Conservation (phyloP, 2,113 vertebrate genomes). For the Ondatra zibethicus region DNA sequence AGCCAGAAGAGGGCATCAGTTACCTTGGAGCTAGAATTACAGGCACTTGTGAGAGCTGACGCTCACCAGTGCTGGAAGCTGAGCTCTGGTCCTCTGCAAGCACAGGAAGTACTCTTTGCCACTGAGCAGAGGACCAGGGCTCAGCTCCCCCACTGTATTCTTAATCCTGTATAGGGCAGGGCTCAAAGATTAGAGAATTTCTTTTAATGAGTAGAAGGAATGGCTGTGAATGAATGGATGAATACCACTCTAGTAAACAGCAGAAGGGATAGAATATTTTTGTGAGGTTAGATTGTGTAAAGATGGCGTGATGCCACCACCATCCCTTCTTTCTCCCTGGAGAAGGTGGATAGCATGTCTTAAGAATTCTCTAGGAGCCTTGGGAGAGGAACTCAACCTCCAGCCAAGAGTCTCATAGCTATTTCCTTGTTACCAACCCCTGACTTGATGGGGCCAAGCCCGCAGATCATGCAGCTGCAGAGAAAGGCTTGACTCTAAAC, state of each 20-base stretch:
- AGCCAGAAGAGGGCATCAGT: background rate
- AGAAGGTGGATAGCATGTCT: background rate
- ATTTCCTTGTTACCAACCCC: background rate
- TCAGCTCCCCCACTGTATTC: background rate
- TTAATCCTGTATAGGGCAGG: background rate
- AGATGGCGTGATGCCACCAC: background rate
- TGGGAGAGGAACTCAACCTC: background rate
- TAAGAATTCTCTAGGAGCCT: background rate
- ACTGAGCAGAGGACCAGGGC: background rate
- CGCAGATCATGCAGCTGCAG: background rate
- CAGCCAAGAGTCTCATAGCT: background rate
- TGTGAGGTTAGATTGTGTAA: background rate
- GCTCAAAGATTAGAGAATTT: background rate
- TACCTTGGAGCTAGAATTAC: background rate
- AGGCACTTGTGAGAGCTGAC: no score
- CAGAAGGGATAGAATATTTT: background rate
- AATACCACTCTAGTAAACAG: background rate
- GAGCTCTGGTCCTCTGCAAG: background rate
- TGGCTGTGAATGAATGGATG: background rate
- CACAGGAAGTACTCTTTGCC: background rate
- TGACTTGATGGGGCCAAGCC: background rate
- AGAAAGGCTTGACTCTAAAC: background rate
- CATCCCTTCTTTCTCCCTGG: background rate
- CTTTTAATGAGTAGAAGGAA: background rate
- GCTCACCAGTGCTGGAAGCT: background rate